Percentiles rank a stretch among this genome's conserved stretches.
These are phyloP conservation scores for Anseranas semipalmata DNA, from an alignment of 2,113 vertebrate genomes.

Conservation along the genomic window DNA sequence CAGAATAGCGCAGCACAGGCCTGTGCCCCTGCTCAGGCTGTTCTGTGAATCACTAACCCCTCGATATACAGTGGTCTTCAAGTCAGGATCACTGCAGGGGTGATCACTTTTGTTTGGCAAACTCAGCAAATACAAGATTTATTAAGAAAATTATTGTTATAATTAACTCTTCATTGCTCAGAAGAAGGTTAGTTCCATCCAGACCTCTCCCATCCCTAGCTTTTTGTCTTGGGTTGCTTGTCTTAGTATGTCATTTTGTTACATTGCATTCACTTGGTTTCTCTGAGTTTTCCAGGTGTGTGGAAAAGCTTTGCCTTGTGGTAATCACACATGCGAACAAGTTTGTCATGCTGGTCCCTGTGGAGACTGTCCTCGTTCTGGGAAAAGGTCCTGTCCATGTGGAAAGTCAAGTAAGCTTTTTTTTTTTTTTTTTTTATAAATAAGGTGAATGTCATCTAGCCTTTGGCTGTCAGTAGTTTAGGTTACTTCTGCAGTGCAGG, in stretches of 20 bases:
- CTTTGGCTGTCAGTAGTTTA: background rate
- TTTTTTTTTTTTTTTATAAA: background rate
- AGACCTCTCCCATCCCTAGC: background rate
- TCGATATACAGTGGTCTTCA: background rate
- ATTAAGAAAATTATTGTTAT: background rate
- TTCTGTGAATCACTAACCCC: background rate
- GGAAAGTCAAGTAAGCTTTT: constrained; percentile 86
- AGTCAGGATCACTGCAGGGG: background rate
- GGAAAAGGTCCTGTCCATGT: constrained; percentile 91
- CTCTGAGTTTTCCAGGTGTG: constrained; percentile 81
- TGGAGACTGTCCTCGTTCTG: constrained; percentile 91
- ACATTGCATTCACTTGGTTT: background rate
- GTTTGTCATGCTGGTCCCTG: constrained; percentile 87
- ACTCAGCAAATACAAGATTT: background rate
- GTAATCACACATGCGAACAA: constrained; percentile 91
- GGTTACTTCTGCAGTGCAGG: background rate
- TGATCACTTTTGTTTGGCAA: background rate
- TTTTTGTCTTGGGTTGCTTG: background rate
- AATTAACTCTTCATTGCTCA: background rate
- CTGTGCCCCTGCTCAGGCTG: background rate
- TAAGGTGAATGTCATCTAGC: background rate
- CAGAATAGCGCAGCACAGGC: background rate
- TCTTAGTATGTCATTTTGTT: background rate
- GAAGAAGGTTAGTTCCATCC: background rate
- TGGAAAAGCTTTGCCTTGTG: constrained; percentile 85